Evolutionary conservation across 1,140 invertebrate species (phyloP).

Genomic region (Drosophila pachea): DNA sequence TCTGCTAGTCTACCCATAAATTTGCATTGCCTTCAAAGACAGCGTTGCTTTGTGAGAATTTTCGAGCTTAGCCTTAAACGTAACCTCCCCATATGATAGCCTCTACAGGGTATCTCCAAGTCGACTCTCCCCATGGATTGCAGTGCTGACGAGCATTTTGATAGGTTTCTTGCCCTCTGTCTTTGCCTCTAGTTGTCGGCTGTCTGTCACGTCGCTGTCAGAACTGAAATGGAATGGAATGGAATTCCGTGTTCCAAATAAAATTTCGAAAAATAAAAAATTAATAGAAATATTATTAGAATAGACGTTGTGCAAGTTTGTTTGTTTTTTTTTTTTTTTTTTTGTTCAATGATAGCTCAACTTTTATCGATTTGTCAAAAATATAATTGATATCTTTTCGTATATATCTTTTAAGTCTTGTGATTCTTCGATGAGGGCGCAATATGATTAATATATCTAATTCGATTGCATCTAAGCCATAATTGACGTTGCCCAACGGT

Average conservation of each 20-base stretch:
- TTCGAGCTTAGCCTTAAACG: not conserved
- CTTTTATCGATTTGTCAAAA: not conserved
- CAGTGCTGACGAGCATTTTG: not conserved
- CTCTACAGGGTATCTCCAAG: not conserved
- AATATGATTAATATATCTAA: conserved; percentile 66
- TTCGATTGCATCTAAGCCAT: conserved; percentile 57
- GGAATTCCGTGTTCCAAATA: too few species aligned
- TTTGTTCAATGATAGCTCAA: not conserved
- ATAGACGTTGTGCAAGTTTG: too few species aligned
- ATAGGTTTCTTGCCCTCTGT: conserved; percentile 2
- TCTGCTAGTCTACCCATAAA: too few species aligned
- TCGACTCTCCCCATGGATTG: not conserved
- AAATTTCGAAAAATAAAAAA: too few species aligned
- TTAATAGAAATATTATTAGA: too few species aligned
- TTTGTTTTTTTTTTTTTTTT: not conserved
- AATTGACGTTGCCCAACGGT: conserved; percentile 51
- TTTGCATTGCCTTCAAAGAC: too few species aligned
- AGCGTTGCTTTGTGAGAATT: too few species aligned
- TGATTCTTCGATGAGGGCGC: conserved; percentile 67
- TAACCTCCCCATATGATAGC: not conserved
- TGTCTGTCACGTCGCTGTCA: not conserved
- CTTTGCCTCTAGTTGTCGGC: not conserved
- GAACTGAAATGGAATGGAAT: too few species aligned
- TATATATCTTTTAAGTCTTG: conserved; percentile 68
- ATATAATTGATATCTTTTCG: conserved; percentile 31